Conservation (phyloP, 23 tunicate species). For the Aplidium turbinatum region DNA sequence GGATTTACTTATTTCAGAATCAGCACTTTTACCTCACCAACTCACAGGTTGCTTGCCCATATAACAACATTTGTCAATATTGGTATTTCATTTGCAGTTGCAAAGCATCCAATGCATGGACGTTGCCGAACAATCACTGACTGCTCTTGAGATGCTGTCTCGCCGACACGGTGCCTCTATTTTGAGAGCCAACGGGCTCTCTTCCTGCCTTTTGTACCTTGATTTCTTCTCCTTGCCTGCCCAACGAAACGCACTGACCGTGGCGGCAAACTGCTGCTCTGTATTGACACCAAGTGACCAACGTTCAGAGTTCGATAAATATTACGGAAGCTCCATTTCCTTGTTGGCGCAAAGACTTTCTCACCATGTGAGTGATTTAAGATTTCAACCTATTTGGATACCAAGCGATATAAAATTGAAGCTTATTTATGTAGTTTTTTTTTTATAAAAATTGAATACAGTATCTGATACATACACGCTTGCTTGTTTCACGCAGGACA, state of each 20-base stretch:
- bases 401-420: too few relatives aligned
- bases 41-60: neutral
- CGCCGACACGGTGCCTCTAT: slow-evolving; percentile 84
- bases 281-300: slow-evolving; percentile 46
- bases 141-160: slow-evolving; percentile 87
- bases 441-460: too few relatives aligned
- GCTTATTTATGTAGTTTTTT: too few relatives aligned
- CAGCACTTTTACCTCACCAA: too few relatives aligned
- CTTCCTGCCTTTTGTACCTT: slow-evolving; percentile 71
- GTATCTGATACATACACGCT: too few relatives aligned
- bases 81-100: slow-evolving; percentile 41
- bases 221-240: slow-evolving; percentile 96
- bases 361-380: slow-evolving; percentile 67
- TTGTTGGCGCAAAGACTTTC: slow-evolving; percentile 61
- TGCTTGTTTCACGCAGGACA: slow-evolving; percentile 53
- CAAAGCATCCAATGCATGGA: slow-evolving; percentile 91
- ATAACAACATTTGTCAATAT: neutral
- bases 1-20: too few relatives aligned
- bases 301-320: slow-evolving; percentile 59
- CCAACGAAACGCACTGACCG: slow-evolving; percentile 75
- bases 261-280: slow-evolving; percentile 90
- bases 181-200: slow-evolving; percentile 70
- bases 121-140: slow-evolving; percentile 97
- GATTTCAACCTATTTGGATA: too few relatives aligned
- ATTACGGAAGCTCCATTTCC: slow-evolving; percentile 47